A percentile compares a stretch with the other conserved stretches of the same genome.
Evolutionary conservation across 2,797 vertebrate genomes (phyloP).

Genomic region (Poecilia gillii): DNA sequence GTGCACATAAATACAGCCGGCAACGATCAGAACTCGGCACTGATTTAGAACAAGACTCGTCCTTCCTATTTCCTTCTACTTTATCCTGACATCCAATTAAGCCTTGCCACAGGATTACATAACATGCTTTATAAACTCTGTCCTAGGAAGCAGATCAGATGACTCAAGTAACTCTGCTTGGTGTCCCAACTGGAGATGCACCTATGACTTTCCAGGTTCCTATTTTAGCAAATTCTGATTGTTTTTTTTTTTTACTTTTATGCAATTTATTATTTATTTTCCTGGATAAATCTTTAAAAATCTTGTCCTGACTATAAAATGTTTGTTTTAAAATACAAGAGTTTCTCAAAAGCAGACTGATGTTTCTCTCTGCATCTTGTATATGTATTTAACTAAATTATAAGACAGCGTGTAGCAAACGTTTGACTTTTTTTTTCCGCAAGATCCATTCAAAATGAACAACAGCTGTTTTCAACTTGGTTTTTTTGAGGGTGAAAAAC

Average conservation of each 20-base stretch:
- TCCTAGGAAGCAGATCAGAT: constrained; percentile 42
- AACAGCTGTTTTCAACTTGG: neutral
- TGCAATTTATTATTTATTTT: neutral
- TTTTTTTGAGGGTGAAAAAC: neutral
- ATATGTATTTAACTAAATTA: neutral
- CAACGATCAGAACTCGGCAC: neutral
- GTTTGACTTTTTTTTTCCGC: neutral
- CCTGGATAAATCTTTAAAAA: neutral
- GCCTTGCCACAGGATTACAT: constrained; percentile 53
- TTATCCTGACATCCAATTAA: constrained; percentile 75
- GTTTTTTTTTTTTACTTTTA: neutral
- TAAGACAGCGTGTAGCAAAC: neutral
- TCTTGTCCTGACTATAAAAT: neutral
- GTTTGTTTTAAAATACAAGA: neutral
- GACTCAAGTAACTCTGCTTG: constrained; percentile 32
- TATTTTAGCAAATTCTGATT: neutral
- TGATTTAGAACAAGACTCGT: constrained; percentile 17
- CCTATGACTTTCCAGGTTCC: neutral
- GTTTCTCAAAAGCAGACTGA: neutral
- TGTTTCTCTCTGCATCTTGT: neutral
- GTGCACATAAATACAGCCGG: neutral
- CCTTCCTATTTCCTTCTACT: constrained; percentile 63
- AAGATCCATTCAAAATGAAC: neutral
- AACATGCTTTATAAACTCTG: constrained; percentile 21
- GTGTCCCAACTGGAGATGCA: neutral